phyloP scores from a whole-genome alignment of 2,113 vertebrate species.

The Chaetura pelagica region DNA sequence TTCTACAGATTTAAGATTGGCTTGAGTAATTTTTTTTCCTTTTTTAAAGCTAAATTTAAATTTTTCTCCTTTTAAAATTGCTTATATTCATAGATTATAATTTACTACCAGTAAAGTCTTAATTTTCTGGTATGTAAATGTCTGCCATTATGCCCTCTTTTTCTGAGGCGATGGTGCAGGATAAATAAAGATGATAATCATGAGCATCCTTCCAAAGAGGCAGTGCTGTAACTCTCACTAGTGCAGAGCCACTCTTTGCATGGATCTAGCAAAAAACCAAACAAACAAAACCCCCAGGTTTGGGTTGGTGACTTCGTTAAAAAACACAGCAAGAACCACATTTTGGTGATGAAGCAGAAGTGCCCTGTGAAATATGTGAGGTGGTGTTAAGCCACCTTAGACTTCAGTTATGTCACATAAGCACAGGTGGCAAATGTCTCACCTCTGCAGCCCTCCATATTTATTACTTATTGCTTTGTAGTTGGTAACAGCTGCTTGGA shows the following conservation, averaged over 20 bases:
- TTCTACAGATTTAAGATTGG: neutral
- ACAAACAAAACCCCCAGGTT: neutral
- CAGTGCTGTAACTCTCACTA: neutral
- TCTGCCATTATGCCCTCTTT: neutral
- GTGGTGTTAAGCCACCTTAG: neutral
- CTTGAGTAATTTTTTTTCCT: neutral
- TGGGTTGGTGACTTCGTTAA: neutral
- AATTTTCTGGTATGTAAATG: neutral
- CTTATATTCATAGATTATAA: neutral
- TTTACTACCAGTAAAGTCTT: neutral
- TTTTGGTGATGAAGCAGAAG: neutral
- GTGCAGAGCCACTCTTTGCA: neutral
- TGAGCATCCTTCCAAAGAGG: neutral
- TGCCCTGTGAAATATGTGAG: neutral
- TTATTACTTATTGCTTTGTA: neutral
- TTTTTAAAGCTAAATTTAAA: neutral
- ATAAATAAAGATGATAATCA: neutral
- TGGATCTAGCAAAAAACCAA: neutral
- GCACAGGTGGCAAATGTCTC: neutral
- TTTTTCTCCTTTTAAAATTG: neutral
- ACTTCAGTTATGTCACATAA: neutral
- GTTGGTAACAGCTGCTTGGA: neutral
- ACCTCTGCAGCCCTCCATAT: neutral
- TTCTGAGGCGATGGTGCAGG: neutral
- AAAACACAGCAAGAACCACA: neutral